Evolutionary conservation across 2,888 invertebrate species (phyloP), one percentile per base, ranked within the genome.

Genomic region (Agelastica alni): DNA sequence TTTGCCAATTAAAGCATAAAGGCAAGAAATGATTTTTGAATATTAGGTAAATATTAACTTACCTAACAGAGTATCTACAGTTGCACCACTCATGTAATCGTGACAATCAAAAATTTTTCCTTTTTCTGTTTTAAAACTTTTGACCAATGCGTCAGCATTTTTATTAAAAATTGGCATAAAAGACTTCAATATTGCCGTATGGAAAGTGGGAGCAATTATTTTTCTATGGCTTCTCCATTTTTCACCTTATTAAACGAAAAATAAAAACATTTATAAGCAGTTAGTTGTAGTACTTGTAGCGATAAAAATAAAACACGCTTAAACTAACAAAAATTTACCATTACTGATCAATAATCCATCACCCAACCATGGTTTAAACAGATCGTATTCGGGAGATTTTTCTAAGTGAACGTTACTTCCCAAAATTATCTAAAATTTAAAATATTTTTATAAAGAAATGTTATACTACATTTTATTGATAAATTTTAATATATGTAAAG

Each of bases 171-270:
- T 68, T 0, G 79, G 79, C n/a, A 81, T 77, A 61, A 81, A 81
- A 0, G 79, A 76, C 60, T 80, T 81, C n/a, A 81, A 63, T 6
- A 81, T 75, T 52, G 75, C 79, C 58, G 78, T 62, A 53, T 81
- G 81, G 65, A 81, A 81, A 1, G 81, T 78, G 0, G 81, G 81
- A 0, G 80, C 81, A 49, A 81, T 81, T 61, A 80, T 74, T 66
- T 81, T 81, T 26, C 81, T 73, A 53, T 81, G 81, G 1, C 74
- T 64, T 42, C 75, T 71, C 81, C 81, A 81, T 66, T 79, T 80
- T 20, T 79, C 75, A 1, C 80, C 81, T 73, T 46, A 44, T 28
- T 9, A 34, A 9, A 16, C 9, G 3, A 34, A n/a, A 1, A n/a
- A n/a, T n/a, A n/a, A n/a, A n/a, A n/a, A n/a, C n/a, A n/a, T n/a